A percentile compares a stretch with the other conserved stretches of the same genome.
phyloP scores from a whole-genome alignment of 2,113 vertebrate species.

The Gopherus flavomarginatus region DNA sequence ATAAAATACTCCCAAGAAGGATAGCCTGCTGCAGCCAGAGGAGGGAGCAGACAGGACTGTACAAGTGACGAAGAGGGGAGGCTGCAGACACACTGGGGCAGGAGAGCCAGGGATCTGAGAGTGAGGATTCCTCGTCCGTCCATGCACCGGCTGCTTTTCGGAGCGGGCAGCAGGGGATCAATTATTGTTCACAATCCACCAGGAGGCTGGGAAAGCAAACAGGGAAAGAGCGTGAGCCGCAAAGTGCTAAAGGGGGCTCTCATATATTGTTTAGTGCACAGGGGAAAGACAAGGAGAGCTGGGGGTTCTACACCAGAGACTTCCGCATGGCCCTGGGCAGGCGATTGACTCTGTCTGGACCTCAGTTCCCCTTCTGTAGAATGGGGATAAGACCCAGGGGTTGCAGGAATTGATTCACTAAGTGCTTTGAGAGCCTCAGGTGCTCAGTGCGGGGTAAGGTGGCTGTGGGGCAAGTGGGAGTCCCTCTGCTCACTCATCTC shows the following conservation, averaged over 20 bases:
- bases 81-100: background rate
- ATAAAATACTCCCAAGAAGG: background rate
- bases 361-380: background rate
- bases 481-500: background rate
- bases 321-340: too few species aligned
- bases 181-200: slow-evolving; percentile 97
- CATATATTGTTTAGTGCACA: accelerated
- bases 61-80: background rate
- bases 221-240: background rate
- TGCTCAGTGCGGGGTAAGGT: background rate
- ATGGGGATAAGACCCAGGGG: background rate
- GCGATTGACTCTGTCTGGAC: too few species aligned
- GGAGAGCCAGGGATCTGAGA: background rate
- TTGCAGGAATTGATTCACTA: background rate
- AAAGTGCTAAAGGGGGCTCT: background rate
- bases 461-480: background rate
- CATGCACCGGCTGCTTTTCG: background rate
- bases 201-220: slow-evolving; percentile 86
- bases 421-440: background rate
- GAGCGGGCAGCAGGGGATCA: slow-evolving; percentile 55
- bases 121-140: background rate
- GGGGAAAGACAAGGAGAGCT: accelerated
- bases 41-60: background rate
- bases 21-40: background rate
- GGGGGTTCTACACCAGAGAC: background rate